A percentile compares a stretch with the other conserved stretches of the same genome.
phyloP scores from a whole-genome alignment of 2,113 vertebrate species.

The Scalopus aquaticus region DNA sequence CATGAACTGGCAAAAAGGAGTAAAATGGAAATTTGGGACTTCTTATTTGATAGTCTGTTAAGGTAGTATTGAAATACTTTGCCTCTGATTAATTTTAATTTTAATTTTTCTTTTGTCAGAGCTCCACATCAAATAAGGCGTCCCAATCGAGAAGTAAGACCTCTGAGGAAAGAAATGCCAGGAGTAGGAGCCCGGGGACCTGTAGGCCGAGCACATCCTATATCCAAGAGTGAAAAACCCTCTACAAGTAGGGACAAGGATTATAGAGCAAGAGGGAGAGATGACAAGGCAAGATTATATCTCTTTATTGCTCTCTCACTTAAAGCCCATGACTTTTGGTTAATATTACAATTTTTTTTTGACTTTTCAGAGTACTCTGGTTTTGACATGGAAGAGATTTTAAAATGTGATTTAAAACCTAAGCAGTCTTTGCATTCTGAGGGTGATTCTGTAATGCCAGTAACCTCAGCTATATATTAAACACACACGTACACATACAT shows the following conservation, averaged over 20 bases:
- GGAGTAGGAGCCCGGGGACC: constrained; percentile 90
- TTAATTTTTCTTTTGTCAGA: constrained; percentile 81
- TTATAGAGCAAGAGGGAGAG: constrained; percentile 86
- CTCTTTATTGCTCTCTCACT: neutral
- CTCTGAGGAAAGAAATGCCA: constrained; percentile 91
- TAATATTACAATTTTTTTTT: neutral
- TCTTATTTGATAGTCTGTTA: neutral
- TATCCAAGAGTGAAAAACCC: constrained; percentile 87
- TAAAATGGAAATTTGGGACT: neutral
- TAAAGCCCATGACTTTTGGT: neutral
- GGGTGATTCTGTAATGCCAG: neutral
- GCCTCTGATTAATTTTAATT: neutral
- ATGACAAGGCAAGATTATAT: constrained; percentile 89
- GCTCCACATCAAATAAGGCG: constrained; percentile 90
- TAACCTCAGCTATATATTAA: constrained; percentile 1
- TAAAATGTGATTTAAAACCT: constrained; percentile 28
- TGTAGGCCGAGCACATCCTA: constrained; percentile 85
- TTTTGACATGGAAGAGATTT: constrained; percentile 27
- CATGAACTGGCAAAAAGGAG: neutral
- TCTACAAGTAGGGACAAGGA: constrained; percentile 86
- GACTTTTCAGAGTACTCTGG: neutral
- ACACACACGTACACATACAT: neutral
- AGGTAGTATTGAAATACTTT: neutral
- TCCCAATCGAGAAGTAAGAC: constrained; percentile 89
- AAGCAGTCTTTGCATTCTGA: constrained; percentile 32